Base-by-base conservation (phyloP, 2,113 vertebrate species). In the Hydrochoerus hydrochaeris region DNA sequence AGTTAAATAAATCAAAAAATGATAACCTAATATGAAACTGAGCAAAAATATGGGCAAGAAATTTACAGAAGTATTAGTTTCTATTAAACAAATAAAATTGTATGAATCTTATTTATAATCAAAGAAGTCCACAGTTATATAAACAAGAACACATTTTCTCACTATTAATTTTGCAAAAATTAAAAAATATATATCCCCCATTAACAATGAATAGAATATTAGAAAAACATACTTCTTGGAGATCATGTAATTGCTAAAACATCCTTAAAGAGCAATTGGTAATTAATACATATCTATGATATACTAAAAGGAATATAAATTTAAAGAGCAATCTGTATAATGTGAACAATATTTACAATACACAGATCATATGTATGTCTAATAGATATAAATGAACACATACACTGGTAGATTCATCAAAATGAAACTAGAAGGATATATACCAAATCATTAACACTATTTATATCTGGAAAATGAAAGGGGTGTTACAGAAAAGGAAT, bases 1-100 rank as follows among this genome's bases (percentile, higher is more conserved):
- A n/a, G 35, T 85, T 63, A 90, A 90, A 81, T 46, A 90, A 86
- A 82, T 87, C 82, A 81, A 62, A 85, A 73, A 63, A 93, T 57
- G 32, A 54, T n/a, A 81, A 54, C 44, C 14, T 26, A 90, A 86
- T 24, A 81, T 63, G 87, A 91, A 88, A 65, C 26, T 71, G 63
- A 78, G 38, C 52, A 90, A 93, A 80, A 54, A 49, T 67, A 91
- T 87, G 22, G 35, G 35, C 30, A 77, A 87, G 38, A 32, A 94
- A 87, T 83, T 87, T 83, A 83, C 20, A 82, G 35, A 87, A 46
- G 28, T 57, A 81, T 71, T 81, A 35, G 24, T 81, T 16, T 35
- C 4, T 58, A 91, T 52, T 60, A 94, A 90, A 30, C 28, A 92
- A 57, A 95, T 77, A 80, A 82, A 91, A 67, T 82, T 17, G 49